Percentiles rank a stretch among this genome's conserved stretches.
Evolutionary conservation across 2,113 vertebrate genomes (phyloP).

Genomic region (Glareola pratincola): DNA sequence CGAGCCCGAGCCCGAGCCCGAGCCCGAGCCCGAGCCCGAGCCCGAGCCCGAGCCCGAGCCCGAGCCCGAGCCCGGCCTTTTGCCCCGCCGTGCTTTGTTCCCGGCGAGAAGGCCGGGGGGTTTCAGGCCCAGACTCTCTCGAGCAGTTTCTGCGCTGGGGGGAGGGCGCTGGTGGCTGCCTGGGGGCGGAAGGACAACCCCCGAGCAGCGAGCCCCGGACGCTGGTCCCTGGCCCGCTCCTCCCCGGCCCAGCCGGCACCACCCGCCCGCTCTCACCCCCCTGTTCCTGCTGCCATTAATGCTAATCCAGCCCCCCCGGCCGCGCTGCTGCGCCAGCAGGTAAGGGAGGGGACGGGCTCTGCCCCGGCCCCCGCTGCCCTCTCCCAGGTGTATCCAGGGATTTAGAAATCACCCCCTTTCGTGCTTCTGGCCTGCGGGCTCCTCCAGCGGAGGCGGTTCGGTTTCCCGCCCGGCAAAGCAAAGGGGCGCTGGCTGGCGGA

Average conservation of each 20-base stretch:
- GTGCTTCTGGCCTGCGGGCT: neutral
- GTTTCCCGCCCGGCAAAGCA: neutral
- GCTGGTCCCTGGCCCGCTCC: neutral
- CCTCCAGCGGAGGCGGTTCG: rapidly evolving
- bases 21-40: too few species aligned
- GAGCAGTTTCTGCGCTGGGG: neutral
- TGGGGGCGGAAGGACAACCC: too few species aligned
- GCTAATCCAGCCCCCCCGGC: neutral
- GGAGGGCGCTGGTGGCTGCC: too few species aligned
- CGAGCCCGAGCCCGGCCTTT: too few species aligned
- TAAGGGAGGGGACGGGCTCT: rapidly evolving
- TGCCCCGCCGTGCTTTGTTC: neutral
- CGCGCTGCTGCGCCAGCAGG: neutral
- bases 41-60: too few species aligned
- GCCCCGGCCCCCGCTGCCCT: too few species aligned
- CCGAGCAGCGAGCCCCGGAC: neutral
- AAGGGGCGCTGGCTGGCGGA: neutral
- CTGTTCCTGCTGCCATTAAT: neutral
- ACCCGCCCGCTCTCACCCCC: rapidly evolving
- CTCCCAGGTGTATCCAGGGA: neutral
- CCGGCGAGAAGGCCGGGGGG: neutral
- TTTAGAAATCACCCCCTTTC: neutral
- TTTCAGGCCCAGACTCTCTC: neutral
- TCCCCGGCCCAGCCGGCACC: neutral
- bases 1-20: too few species aligned